phyloP scores from a whole-genome alignment of 2,888 invertebrate genomes.

The Hetaerina titia region DNA sequence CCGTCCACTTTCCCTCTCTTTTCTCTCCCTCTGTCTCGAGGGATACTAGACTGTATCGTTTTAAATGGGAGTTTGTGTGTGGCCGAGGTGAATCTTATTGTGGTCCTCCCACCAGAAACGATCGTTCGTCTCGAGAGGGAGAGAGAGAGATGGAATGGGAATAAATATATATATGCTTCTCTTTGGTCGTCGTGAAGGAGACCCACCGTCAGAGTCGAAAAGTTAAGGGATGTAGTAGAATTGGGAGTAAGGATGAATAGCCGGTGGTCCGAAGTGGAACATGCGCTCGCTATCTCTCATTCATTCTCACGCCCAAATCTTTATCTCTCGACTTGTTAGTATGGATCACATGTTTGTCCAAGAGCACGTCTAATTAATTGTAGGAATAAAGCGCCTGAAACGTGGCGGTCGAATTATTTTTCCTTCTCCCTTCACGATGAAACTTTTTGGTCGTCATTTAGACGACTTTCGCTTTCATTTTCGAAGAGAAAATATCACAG shows the following conservation, averaged over 20 bases:
- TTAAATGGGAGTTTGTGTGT: slow-evolving; percentile 60
- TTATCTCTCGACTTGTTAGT: background rate
- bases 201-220: background rate
- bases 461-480: background rate
- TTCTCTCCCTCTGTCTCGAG: background rate
- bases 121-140: slow-evolving; percentile 9
- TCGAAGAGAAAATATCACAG: background rate
- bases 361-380: background rate
- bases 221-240: background rate
- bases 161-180: slow-evolving; percentile 9
- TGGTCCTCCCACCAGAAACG: background rate
- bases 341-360: background rate
- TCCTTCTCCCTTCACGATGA: background rate
- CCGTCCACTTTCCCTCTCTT: background rate
- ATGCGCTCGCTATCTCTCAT: background rate
- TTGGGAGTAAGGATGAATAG: background rate
- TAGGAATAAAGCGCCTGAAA: background rate
- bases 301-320: background rate
- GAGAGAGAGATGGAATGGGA: background rate
- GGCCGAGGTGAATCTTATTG: slow-evolving; percentile 48
- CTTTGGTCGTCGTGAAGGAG: background rate
- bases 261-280: background rate
- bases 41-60: slow-evolving; percentile 54
- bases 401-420: background rate
- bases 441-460: background rate